Evolutionary conservation across 2,888 invertebrate genomes (phyloP).

Genomic region (Heliconius ismenius): DNA sequence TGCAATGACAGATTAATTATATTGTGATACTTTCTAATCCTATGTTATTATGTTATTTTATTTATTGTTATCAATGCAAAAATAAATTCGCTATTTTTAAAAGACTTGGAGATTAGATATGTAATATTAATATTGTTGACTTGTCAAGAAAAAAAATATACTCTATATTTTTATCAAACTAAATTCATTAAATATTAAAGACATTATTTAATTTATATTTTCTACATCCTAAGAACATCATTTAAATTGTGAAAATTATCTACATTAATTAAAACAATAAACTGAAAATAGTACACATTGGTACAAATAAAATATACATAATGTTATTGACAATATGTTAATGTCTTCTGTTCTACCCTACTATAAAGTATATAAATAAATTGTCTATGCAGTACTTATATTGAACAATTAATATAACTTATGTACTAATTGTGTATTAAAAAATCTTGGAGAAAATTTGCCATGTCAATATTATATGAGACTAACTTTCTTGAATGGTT

Average conservation of each 20-base stretch:
- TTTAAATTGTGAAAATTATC: not conserved
- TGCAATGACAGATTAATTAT: slow-evolving; percentile 5
- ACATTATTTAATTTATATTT: not conserved
- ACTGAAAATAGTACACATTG: too few relatives aligned
- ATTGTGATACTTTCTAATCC: not conserved
- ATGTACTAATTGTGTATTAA: not conserved
- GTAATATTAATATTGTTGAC: not conserved
- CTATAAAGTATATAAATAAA: not conserved
- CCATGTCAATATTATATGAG: not conserved
- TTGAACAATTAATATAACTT: not conserved
- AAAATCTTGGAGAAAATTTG: not conserved
- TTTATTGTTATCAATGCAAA: not conserved
- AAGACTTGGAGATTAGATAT: not conserved
- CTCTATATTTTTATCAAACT: not conserved
- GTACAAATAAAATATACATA: too few relatives aligned
- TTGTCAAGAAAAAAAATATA: not conserved
- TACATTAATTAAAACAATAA: too few relatives aligned
- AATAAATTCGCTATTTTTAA: not conserved
- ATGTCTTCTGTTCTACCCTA: too few relatives aligned
- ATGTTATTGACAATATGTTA: too few relatives aligned
- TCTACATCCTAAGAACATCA: not conserved
- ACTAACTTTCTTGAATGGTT: not conserved
- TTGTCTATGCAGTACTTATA: not conserved
- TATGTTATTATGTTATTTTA: not conserved
- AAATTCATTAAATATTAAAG: not conserved